These are phyloP conservation scores for Nicator chloris DNA, from an alignment of 2,113 vertebrate species.

Conservation along the genomic window DNA sequence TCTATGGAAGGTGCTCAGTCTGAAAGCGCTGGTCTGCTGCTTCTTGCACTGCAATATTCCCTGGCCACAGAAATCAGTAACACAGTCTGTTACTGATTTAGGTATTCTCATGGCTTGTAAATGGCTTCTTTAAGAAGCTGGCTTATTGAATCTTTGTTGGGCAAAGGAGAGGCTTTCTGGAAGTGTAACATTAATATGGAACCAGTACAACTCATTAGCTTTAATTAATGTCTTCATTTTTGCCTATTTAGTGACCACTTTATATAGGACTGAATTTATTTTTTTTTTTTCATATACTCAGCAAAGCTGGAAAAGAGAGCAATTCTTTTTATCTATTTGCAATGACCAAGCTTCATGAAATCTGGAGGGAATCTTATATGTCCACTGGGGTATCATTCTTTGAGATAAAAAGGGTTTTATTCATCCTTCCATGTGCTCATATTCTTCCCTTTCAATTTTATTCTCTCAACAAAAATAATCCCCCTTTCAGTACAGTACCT, in stretches of 20 bases:
- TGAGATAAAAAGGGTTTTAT: background rate
- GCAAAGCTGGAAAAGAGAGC: background rate
- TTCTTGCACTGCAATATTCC: background rate
- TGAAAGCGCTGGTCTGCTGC: background rate
- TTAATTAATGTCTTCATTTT: constrained; percentile 9
- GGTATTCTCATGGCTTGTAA: background rate
- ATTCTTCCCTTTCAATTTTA: background rate
- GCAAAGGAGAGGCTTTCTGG: background rate
- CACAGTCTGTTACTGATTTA: background rate
- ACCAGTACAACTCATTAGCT: background rate
- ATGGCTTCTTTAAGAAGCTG: background rate
- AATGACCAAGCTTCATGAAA: background rate
- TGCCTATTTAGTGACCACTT: background rate
- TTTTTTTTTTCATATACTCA: background rate
- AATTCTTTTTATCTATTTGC: background rate
- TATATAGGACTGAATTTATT: background rate
- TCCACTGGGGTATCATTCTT: background rate
- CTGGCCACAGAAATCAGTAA: too few relatives aligned
- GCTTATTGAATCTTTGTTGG: background rate
- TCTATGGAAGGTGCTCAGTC: background rate
- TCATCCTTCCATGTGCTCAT: background rate
- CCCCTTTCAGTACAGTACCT: background rate
- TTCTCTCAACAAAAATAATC: background rate
- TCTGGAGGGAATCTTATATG: background rate
- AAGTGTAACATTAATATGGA: background rate